Evolutionary conservation across 2,888 invertebrate genomes (phyloP).

Genomic region (Eutolmus rufibarbis): DNA sequence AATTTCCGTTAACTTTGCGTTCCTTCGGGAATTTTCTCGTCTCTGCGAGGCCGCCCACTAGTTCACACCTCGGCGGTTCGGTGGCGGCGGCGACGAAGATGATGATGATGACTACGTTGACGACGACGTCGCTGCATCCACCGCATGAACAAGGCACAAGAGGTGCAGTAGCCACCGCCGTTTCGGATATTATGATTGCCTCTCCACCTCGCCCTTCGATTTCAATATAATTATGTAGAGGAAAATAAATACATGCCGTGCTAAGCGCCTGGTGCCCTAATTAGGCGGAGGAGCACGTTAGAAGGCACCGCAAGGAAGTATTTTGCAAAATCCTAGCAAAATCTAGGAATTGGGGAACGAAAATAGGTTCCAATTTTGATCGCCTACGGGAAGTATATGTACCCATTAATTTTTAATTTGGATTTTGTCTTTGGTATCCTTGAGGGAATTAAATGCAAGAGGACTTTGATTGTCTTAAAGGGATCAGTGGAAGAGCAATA

Average conservation of each 20-base stretch:
- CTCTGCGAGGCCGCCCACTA: neutral
- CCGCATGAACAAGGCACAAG: neutral
- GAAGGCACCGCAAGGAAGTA: neutral
- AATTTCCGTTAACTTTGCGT: slow-evolving; percentile 57
- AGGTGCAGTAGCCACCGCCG: neutral
- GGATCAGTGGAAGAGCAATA: neutral
- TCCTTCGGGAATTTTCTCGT: slow-evolving; percentile 49
- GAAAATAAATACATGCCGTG: neutral
- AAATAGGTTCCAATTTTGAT: neutral
- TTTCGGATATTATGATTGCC: slow-evolving; percentile 1
- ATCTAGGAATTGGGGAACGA: neutral
- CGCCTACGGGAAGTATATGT: neutral
- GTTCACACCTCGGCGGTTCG: neutral
- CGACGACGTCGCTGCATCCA: neutral
- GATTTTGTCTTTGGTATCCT: neutral
- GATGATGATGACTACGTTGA: neutral
- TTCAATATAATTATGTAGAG: neutral
- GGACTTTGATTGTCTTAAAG: neutral
- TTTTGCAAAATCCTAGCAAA: neutral
- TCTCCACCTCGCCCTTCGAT: neutral
- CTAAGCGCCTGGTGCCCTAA: neutral
- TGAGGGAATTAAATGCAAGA: neutral
- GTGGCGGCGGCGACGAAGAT: neutral
- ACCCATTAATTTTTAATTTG: neutral
- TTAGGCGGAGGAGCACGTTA: neutral